Evolutionary conservation across 2,888 invertebrate species (phyloP).

Genomic region (Lacanobia wlatinum): DNA sequence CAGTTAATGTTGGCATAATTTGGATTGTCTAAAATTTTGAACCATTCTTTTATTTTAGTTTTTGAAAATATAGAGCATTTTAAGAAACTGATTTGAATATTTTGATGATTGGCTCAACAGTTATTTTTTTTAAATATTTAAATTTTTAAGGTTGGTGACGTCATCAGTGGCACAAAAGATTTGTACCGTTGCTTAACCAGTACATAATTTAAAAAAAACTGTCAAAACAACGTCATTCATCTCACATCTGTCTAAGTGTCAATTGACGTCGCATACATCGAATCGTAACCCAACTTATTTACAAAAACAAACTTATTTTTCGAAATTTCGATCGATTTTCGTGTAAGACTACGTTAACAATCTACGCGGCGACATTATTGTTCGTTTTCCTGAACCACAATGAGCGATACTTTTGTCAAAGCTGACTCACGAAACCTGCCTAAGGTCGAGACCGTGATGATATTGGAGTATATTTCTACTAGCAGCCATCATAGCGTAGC

Average conservation of each 20-base stretch:
- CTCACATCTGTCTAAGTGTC: not conserved
- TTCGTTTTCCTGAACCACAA: not conserved
- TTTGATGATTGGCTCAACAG: not conserved
- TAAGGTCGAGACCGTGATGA: not conserved
- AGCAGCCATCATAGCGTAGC: no score
- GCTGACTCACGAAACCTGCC: constrained; percentile 1
- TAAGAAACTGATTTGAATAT: not conserved
- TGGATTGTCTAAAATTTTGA: not conserved
- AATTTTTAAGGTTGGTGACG: not conserved
- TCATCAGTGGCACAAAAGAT: not conserved
- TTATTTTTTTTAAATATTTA: not conserved
- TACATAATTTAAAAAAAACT: not conserved
- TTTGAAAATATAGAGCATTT: not conserved
- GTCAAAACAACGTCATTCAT: no score
- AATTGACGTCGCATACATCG: no score
- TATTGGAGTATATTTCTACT: not conserved
- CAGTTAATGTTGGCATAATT: no score
- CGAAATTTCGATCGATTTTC: no score
- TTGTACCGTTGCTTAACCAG: not conserved
- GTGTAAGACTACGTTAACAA: no score
- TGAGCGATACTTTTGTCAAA: constrained; percentile 1
- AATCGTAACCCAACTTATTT: no score
- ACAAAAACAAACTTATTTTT: no score
- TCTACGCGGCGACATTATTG: not conserved
- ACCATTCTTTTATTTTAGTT: not conserved